Percentiles rank a stretch among this genome's conserved stretches.
These are phyloP conservation scores for Grammatotria lemairii DNA, from an alignment of 2,113 vertebrate species.

Conservation along the genomic window DNA sequence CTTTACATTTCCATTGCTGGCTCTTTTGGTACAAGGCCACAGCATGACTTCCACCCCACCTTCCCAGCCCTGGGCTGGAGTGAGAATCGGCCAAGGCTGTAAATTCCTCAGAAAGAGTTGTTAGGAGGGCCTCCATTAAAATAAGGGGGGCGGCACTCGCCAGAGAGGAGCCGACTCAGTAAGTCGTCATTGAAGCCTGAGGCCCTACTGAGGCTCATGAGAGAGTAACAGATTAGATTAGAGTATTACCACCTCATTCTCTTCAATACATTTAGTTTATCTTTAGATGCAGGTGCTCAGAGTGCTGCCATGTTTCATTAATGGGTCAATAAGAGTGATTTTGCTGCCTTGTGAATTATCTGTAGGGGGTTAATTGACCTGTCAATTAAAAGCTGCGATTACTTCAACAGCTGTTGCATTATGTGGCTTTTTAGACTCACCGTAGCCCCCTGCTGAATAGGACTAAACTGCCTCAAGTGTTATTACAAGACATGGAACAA, in stretches of 20 bases:
- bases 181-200: conserved; percentile 44
- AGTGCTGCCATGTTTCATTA: background rate
- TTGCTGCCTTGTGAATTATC: background rate
- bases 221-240: conserved; percentile 9
- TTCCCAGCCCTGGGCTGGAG: conserved; percentile 21
- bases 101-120: conserved; percentile 68
- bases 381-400: background rate
- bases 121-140: conserved; percentile 64
- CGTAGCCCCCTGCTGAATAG: background rate
- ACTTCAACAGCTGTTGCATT: background rate
- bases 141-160: conserved; percentile 20
- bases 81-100: conserved; percentile 42
- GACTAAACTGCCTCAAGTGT: background rate
- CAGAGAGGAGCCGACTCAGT: conserved; percentile 60
- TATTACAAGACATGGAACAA: background rate
- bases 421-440: background rate
- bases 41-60: conserved; percentile 37
- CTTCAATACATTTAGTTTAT: background rate
- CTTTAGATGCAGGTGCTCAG: background rate
- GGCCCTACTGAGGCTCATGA: conserved; percentile 13
- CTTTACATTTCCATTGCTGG: conserved; percentile 55
- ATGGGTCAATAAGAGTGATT: background rate
- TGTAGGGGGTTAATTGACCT: background rate
- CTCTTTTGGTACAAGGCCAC: conserved; percentile 48
- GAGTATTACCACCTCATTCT: background rate